A percentile compares a stretch with the other conserved stretches of the same genome.
Evolutionary conservation across 2,113 vertebrate genomes (phyloP).

Genomic region (Phyllostomus hastatus): DNA sequence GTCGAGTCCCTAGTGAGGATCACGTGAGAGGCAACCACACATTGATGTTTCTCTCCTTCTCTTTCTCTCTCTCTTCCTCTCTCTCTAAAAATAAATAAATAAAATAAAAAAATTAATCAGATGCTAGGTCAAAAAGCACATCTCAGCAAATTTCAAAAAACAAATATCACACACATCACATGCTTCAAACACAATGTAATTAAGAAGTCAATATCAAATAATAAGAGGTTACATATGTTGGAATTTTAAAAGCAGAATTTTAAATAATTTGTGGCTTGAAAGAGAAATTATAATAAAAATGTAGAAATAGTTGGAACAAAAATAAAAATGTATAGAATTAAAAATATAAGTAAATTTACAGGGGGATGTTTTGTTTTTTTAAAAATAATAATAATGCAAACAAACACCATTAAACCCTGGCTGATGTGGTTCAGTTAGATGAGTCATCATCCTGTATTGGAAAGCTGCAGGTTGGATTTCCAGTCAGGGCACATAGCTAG

Average conservation of each 20-base stretch:
- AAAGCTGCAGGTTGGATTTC: too few species aligned
- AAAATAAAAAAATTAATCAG: background rate
- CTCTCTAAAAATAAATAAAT: too few species aligned
- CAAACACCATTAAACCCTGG: background rate
- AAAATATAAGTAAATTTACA: background rate
- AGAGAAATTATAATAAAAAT: background rate
- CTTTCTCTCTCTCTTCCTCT: too few species aligned
- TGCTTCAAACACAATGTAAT: background rate
- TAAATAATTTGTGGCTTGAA: background rate
- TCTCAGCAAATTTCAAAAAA: background rate
- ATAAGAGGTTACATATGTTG: background rate
- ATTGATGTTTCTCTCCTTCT: too few species aligned
- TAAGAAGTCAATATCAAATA: background rate
- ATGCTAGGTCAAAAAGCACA: background rate
- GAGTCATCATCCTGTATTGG: too few species aligned
- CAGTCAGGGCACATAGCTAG: too few species aligned
- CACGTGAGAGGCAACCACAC: too few species aligned
- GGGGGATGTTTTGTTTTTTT: background rate
- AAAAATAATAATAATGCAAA: background rate
- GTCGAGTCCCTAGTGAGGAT: too few species aligned
- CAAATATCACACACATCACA: background rate
- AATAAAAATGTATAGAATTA: background rate
- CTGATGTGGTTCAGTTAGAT: too few species aligned
- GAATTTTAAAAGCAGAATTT: conserved; percentile 18
- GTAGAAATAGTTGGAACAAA: background rate